Base-by-base conservation (phyloP, 2,888 invertebrate species). In the Odontocolon sp. region DNA sequence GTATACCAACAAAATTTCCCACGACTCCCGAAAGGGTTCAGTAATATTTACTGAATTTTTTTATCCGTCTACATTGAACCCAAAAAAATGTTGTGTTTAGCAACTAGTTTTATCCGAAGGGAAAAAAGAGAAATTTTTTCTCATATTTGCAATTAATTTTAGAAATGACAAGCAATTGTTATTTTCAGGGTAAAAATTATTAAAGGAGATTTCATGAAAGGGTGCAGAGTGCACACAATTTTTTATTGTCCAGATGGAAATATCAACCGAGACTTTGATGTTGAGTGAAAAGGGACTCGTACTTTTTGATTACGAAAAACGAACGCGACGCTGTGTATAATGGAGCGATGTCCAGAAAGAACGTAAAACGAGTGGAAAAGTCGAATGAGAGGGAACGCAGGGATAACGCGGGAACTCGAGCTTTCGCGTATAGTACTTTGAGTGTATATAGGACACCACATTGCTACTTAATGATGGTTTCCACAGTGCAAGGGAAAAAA, bases 221-320 rank as follows among this genome's bases (percentile, higher is more conserved):
- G 8, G 14, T 6, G 26, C 38, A 11, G 26, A 28, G 40, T 59
- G 59, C 9, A 4, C 23, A 16, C 11, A 26, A 40, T 28, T 40
- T 40, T 16, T 40, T 26, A 14, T 28, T 18, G 42, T 16, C 28
- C 23, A 14, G 38, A 26, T 14, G 57, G 6, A 2, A 40, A 4
- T 1, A 5, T 4, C 8, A 26, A 31, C 2, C 21, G 3, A n/a
- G 2, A 1, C 0, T 9, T 2, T 14, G 11, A 16, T 26, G 42
- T 16, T 18, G 5, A 28, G 40, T 9, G 31, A 18, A 21, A 31
- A 9, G 21, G 14, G 23, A 61, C 16, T 31, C 28, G 42, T 42
- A 45, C 61, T 18, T 61, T 45, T 45, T 61, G 42, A 61, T 61
- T 21, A 61, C 61, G 61, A 61, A 45, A 61, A 61, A 45, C 31